Percentiles rank a stretch among this genome's conserved stretches.
Evolutionary conservation across 2,888 invertebrate species (phyloP).

Genomic region (Lasioglossum marginatum): DNA sequence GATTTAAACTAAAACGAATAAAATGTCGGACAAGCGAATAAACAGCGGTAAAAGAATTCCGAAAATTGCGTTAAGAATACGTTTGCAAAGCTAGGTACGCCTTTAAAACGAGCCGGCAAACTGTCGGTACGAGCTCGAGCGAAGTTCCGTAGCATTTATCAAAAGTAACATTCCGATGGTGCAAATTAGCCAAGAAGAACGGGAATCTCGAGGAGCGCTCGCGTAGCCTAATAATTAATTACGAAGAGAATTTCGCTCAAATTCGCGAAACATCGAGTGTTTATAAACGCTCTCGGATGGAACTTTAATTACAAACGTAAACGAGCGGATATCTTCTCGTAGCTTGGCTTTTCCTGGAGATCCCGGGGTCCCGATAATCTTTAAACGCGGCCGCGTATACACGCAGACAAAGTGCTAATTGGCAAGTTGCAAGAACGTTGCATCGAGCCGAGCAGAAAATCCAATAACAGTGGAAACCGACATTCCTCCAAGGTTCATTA

Average conservation of each 20-base stretch:
- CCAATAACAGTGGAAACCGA: slow-evolving; percentile 43
- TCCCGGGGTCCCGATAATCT: not conserved
- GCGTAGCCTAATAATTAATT: not conserved
- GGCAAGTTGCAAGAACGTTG: slow-evolving; percentile 21
- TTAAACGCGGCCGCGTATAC: slow-evolving; percentile 10
- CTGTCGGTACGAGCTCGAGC: not conserved
- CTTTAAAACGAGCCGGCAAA: not conserved
- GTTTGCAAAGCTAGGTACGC: not conserved
- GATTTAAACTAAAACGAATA: not conserved
- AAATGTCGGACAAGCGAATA: not conserved
- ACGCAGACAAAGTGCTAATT: not conserved
- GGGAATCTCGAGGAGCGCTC: not conserved
- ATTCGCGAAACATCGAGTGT: slow-evolving; percentile 7
- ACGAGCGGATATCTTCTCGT: slow-evolving; percentile 5
- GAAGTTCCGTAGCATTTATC: not conserved
- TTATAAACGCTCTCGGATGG: not conserved
- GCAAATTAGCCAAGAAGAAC: not conserved
- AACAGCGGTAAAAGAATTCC: not conserved
- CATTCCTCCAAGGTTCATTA: slow-evolving; percentile 57
- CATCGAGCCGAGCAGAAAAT: slow-evolving; percentile 16
- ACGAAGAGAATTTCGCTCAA: not conserved
- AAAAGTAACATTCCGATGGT: not conserved
- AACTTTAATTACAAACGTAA: slow-evolving; percentile 25
- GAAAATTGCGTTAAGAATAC: not conserved
- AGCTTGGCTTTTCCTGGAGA: not conserved